Conservation (phyloP, 2,797 vertebrate genomes). For the Epinephelus awoara region DNA sequence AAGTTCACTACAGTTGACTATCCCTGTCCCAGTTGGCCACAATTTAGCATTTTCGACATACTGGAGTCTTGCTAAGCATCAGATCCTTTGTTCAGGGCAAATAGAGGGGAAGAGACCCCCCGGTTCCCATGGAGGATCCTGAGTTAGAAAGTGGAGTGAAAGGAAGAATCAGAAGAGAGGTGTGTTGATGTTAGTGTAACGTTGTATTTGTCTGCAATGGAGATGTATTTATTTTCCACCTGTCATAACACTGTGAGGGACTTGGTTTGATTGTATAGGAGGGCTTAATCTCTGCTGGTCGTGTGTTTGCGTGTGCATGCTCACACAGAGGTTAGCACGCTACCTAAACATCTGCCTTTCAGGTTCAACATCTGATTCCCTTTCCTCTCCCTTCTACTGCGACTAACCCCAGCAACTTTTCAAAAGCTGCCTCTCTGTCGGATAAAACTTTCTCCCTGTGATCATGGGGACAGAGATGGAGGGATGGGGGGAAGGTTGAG, state of each 20-base stretch:
- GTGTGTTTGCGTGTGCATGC: neutral
- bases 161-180: neutral
- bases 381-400: constrained; percentile 44
- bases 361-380: constrained; percentile 54
- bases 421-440: constrained; percentile 51
- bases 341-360: constrained; percentile 61
- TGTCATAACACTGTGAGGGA: constrained; percentile 1
- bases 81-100: neutral
- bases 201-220: constrained; percentile 1
- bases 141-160: neutral
- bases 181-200: constrained; percentile 19
- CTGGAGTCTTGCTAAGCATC: too few relatives aligned
- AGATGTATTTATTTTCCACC: constrained; percentile 18
- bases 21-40: too few relatives aligned
- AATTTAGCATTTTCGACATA: too few relatives aligned
- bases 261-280: neutral
- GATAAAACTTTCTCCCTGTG: constrained; percentile 76
- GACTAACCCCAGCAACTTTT: constrained; percentile 67
- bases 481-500: constrained; percentile 48
- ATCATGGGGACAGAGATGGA: constrained; percentile 68
- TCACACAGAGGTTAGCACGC: constrained; percentile 14
- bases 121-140: neutral
- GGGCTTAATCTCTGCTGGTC: constrained; percentile 13
- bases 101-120: neutral
- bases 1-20: too few relatives aligned